Conservation (phyloP, 2,113 vertebrate genomes). For the Notarius quadriscutis region DNA sequence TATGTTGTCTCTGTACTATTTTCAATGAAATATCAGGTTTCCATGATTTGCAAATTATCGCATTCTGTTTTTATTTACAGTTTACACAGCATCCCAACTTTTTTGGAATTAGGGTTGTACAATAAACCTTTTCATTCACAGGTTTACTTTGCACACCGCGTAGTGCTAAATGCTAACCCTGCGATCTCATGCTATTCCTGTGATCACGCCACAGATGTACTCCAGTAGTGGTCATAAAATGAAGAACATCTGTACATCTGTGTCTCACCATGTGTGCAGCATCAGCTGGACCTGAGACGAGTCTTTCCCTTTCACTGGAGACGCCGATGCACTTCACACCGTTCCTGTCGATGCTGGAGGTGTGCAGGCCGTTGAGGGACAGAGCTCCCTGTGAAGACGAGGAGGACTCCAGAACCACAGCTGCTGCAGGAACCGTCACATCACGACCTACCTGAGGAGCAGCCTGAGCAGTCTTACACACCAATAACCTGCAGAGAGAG, state of each 20-base stretch:
- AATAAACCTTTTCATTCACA: background rate
- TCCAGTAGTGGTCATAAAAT: background rate
- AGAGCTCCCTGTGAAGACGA: constrained; percentile 70
- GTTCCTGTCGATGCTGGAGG: constrained; percentile 63
- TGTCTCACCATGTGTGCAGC: constrained; percentile 73
- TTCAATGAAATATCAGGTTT: too few relatives aligned
- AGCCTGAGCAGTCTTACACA: constrained; percentile 88
- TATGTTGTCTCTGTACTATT: too few relatives aligned
- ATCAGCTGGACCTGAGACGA: constrained; percentile 75
- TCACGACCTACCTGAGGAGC: constrained; percentile 79
- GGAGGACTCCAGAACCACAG: constrained; percentile 64
- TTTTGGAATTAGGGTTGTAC: too few relatives aligned
- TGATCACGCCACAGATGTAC: background rate
- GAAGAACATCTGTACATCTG: background rate
- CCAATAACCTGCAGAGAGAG: constrained; percentile 78
- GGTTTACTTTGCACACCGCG: background rate
- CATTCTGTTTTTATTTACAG: too few relatives aligned
- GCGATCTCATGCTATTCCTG: background rate
- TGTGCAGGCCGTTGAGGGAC: constrained; percentile 68
- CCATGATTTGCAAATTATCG: too few relatives aligned
- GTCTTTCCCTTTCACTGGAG: constrained; percentile 85
- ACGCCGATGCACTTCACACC: constrained; percentile 67
- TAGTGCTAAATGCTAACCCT: background rate
- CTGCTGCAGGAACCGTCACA: constrained; percentile 37
- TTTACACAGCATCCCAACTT: too few relatives aligned